A percentile compares a stretch with the other conserved stretches of the same genome.
These are phyloP conservation scores for Quadroppia sp. DNA, from an alignment of 2,888 invertebrate species.

Conservation along the genomic window DNA sequence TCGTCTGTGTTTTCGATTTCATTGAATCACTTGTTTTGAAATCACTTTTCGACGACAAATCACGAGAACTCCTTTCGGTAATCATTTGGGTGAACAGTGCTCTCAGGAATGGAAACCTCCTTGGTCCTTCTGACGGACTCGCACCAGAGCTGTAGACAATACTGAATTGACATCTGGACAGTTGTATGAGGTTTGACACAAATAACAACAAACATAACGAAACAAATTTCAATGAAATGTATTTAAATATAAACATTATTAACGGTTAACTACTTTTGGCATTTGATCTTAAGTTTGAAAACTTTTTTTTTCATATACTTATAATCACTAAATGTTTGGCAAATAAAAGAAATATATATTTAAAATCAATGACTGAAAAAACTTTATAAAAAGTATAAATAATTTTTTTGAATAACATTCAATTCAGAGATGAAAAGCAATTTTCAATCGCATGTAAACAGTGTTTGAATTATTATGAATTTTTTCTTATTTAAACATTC, in stretches of 20 bases:
- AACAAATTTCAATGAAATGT: not conserved
- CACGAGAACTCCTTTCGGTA: constrained; percentile 38
- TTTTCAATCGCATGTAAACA: constrained; percentile 11
- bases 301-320: constrained; percentile 1
- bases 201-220: not conserved
- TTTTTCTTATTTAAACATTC: not conserved
- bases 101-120: constrained; percentile 41
- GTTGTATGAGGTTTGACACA: not conserved
- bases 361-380: too few relatives aligned
- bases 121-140: constrained; percentile 15
- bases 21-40: not conserved
- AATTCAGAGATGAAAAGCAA: not conserved
- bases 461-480: constrained; percentile 7
- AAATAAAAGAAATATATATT: not conserved
- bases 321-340: not conserved
- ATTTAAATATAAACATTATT: constrained; percentile 19
- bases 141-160: constrained; percentile 26
- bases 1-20: not conserved
- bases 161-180: constrained; percentile 6
- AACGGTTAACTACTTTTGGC: constrained; percentile 26
- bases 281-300: not conserved
- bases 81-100: constrained; percentile 42
- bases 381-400: too few relatives aligned
- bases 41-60: not conserved
- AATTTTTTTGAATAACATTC: too few relatives aligned